These are phyloP conservation scores for Oligia strigilis DNA, from an alignment of 2,888 invertebrate genomes.

Conservation along the genomic window DNA sequence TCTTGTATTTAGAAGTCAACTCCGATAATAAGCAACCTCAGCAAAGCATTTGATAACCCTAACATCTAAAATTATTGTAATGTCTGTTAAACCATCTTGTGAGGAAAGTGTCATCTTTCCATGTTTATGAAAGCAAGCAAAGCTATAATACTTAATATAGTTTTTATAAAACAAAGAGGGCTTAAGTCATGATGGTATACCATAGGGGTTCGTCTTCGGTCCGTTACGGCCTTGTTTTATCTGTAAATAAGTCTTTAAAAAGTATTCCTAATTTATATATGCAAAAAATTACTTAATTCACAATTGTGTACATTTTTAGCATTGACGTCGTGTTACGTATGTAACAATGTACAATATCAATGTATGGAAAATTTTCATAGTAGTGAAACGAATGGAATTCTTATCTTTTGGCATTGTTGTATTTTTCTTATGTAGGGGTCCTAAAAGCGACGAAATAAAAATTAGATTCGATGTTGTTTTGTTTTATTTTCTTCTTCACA, in stretches of 20 bases:
- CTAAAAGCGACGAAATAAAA: conserved; percentile 85
- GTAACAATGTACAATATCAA: conserved; percentile 57
- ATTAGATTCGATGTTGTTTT: conserved; percentile 80
- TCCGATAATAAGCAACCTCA: neutral
- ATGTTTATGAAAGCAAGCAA: neutral
- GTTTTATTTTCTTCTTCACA: conserved; percentile 60
- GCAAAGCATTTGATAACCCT: conserved; percentile 6
- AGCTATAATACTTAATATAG: too few species aligned
- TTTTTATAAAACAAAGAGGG: neutral
- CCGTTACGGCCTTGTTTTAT: neutral
- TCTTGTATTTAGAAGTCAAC: neutral
- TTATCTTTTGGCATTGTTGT: conserved; percentile 78
- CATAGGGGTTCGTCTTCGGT: neutral
- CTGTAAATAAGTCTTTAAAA: neutral
- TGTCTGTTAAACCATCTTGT: neutral
- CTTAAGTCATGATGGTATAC: neutral
- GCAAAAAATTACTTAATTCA: conserved; percentile 22
- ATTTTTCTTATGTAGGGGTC: conserved; percentile 86
- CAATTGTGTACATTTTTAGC: conserved; percentile 38
- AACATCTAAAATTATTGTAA: neutral
- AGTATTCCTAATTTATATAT: neutral
- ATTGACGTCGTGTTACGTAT: conserved; percentile 51
- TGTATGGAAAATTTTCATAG: conserved; percentile 57
- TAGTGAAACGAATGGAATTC: conserved; percentile 68
- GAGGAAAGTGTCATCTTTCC: neutral